A percentile compares a stretch with the other conserved stretches of the same genome.
These are phyloP conservation scores for Holotrichia oblita DNA, from an alignment of 1,140 invertebrate species.

Conservation along the genomic window DNA sequence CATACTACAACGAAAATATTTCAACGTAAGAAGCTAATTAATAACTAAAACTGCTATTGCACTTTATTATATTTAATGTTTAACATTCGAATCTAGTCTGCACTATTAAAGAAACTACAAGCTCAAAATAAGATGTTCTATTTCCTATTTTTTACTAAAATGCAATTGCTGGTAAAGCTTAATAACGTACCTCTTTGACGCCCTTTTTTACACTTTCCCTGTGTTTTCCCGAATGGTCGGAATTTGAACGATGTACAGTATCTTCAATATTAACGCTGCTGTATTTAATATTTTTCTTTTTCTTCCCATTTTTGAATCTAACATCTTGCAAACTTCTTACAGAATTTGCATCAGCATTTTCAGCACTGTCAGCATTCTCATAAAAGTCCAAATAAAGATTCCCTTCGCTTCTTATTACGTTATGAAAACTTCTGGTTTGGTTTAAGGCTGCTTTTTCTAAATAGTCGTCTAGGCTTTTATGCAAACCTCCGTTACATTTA, in stretches of 20 bases:
- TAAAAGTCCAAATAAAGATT: slow-evolving; percentile 54
- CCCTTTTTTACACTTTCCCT: slow-evolving; percentile 53
- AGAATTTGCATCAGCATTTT: slow-evolving; percentile 53
- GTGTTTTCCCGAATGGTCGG: slow-evolving; percentile 44
- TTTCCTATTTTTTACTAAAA: too few relatives aligned
- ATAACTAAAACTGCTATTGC: too few relatives aligned
- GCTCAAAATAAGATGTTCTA: too few relatives aligned
- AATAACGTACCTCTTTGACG: slow-evolving; percentile 54
- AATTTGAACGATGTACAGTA: not conserved
- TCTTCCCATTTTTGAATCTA: slow-evolving; percentile 16
- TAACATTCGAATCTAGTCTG: too few relatives aligned
- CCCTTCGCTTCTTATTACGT: slow-evolving; percentile 41
- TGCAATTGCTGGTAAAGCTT: not conserved
- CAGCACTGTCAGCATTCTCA: slow-evolving; percentile 50
- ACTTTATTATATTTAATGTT: too few relatives aligned
- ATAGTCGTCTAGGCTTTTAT: slow-evolving; percentile 33
- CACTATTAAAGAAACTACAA: too few relatives aligned
- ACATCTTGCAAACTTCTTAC: slow-evolving; percentile 41
- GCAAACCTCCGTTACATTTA: not conserved
- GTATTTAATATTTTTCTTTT: slow-evolving; percentile 46
- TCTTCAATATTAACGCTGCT: slow-evolving; percentile 39
- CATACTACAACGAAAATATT: too few relatives aligned
- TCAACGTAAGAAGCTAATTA: too few relatives aligned
- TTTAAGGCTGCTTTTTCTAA: slow-evolving; percentile 21
- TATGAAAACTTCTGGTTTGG: slow-evolving; percentile 32